These are phyloP conservation scores for Silurus lanzhouensis DNA, from an alignment of 2,797 vertebrate genomes.

Conservation along the genomic window DNA sequence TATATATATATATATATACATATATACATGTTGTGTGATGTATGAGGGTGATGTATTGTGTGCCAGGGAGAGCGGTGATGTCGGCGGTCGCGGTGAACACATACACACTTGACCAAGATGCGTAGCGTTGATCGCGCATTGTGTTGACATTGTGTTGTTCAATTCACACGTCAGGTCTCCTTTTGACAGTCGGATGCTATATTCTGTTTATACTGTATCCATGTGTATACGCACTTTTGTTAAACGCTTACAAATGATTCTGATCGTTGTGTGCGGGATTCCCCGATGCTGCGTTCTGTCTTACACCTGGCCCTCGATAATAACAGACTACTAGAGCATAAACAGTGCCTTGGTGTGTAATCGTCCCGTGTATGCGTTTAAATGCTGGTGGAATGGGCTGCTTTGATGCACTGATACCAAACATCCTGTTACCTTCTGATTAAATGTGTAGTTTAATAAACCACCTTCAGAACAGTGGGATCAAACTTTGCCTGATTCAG, in stretches of 20 bases:
- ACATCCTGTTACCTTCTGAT: not conserved
- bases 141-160: not conserved
- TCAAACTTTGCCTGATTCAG: not conserved
- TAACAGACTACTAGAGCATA: not conserved
- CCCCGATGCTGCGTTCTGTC: not conserved
- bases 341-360: not conserved
- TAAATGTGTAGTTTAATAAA: not conserved
- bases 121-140: not conserved
- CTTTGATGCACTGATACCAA: constrained; percentile 8
- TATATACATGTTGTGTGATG: too few relatives aligned
- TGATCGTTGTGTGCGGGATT: not conserved
- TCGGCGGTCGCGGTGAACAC: not conserved
- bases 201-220: too few relatives aligned
- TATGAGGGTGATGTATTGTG: not conserved
- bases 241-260: not conserved
- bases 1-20: too few relatives aligned
- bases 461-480: too few relatives aligned
- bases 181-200: too few relatives aligned
- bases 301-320: not conserved
- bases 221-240: not conserved
- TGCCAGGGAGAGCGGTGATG: not conserved
- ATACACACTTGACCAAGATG: constrained; percentile 5
- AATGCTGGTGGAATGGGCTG: not conserved
- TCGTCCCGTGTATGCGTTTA: not conserved
- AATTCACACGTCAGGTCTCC: not conserved